These are phyloP conservation scores for Sapajus apella DNA, from an alignment of 2,113 vertebrate genomes.

Conservation along the genomic window DNA sequence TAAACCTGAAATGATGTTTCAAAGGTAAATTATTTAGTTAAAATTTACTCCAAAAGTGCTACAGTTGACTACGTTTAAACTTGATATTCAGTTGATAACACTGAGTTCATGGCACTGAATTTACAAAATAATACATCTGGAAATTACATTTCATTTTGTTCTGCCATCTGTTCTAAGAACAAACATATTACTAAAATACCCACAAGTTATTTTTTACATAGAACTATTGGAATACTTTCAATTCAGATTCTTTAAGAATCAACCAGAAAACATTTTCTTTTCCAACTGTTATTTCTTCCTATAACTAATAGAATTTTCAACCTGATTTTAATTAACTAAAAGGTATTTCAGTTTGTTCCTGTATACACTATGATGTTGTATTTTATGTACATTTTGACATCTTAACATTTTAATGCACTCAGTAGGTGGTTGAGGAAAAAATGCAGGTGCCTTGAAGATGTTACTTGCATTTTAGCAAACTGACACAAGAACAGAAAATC, in stretches of 20 bases:
- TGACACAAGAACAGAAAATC: too few species aligned
- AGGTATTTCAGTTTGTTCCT: neutral
- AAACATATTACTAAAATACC: constrained; percentile 30
- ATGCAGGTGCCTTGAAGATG: neutral
- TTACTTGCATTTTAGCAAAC: constrained; percentile 29
- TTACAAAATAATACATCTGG: constrained; percentile 39
- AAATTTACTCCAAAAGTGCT: neutral
- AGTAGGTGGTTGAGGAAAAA: neutral
- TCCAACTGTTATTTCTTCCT: constrained; percentile 28
- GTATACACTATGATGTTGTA: neutral
- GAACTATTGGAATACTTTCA: constrained; percentile 25
- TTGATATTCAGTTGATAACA: neutral
- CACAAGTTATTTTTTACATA: neutral
- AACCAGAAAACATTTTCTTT: constrained; percentile 48
- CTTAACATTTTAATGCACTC: constrained; percentile 15
- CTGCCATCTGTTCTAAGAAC: constrained; percentile 41
- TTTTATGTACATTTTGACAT: neutral
- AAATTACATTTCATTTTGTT: constrained; percentile 12
- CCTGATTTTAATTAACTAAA: constrained; percentile 39
- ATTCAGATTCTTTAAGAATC: constrained; percentile 43
- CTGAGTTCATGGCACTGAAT: neutral
- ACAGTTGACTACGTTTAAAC: neutral
- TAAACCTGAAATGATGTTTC: neutral
- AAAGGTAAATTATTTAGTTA: neutral
- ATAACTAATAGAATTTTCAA: constrained; percentile 43